These are phyloP conservation scores for Decapterus maruadsi DNA, from an alignment of 2,797 vertebrate genomes.

Conservation along the genomic window DNA sequence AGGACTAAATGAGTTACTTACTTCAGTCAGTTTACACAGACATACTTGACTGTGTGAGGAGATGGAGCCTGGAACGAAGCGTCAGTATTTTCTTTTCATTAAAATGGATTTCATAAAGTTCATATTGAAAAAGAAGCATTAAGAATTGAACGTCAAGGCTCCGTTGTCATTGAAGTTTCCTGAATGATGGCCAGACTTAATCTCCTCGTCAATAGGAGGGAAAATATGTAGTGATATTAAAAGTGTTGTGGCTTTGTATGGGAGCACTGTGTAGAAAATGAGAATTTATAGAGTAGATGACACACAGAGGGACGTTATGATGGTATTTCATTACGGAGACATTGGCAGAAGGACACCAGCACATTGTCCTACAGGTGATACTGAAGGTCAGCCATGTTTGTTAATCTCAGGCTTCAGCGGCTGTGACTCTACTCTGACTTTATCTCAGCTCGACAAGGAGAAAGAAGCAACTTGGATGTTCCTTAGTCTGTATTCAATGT, in stretches of 20 bases:
- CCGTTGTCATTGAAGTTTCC: no score
- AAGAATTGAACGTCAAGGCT: no score
- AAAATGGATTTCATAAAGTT: no score
- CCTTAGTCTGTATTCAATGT: not conserved
- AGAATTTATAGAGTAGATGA: not conserved
- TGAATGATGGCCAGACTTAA: no score
- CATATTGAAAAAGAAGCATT: no score
- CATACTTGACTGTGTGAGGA: no score
- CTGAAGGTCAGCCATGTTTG: conserved; percentile 6
- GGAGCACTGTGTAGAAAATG: not conserved
- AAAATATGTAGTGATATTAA: not conserved
- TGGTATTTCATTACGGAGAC: not conserved
- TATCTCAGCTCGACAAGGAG: not conserved
- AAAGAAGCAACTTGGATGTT: not conserved
- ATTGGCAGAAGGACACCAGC: not conserved
- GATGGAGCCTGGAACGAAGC: no score
- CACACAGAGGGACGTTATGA: not conserved
- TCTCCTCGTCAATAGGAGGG: no score
- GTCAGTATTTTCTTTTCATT: no score
- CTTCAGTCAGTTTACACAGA: no score
- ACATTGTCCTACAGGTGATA: not conserved
- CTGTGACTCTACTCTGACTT: not conserved
- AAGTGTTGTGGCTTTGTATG: not conserved
- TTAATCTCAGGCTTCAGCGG: not conserved
- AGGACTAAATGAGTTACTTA: no score